Conservation (phyloP, 2,888 invertebrate genomes). For the Geophilus truncorum region DNA sequence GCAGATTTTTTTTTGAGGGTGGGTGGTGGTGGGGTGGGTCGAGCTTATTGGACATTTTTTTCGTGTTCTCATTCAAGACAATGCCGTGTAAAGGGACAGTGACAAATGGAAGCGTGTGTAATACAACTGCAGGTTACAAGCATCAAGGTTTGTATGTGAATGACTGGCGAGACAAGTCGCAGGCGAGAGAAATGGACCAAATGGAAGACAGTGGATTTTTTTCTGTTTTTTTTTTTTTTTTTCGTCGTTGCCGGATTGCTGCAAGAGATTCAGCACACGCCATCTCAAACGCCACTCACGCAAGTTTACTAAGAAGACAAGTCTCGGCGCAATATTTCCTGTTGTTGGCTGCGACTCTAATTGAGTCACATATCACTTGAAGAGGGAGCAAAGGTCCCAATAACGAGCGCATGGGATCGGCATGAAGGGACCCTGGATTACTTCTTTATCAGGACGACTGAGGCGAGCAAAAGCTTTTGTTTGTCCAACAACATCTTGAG, state of each 20-base stretch:
- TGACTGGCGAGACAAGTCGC: background rate
- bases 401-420: background rate
- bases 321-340: background rate
- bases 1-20: background rate
- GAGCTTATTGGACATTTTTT: background rate
- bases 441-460: background rate
- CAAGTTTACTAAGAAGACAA: background rate
- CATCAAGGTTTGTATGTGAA: background rate
- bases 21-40: too few relatives aligned
- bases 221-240: too few relatives aligned
- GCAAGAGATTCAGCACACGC: background rate
- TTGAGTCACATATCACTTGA: conserved; percentile 25
- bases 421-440: background rate
- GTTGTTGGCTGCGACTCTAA: background rate
- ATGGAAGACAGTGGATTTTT: background rate
- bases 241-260: too few relatives aligned
- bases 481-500: background rate
- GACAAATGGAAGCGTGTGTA: conserved; percentile 12
- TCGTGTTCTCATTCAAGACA: background rate
- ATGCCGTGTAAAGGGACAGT: background rate
- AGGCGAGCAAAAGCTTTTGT: conserved; percentile 1
- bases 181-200: background rate
- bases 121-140: conserved; percentile 1
- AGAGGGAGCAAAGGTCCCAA: conserved; percentile 19
- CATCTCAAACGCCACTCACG: conserved; percentile 13